These are phyloP conservation scores for Oncorhynchus masou DNA, from an alignment of 2,113 vertebrate species.

Conservation along the genomic window DNA sequence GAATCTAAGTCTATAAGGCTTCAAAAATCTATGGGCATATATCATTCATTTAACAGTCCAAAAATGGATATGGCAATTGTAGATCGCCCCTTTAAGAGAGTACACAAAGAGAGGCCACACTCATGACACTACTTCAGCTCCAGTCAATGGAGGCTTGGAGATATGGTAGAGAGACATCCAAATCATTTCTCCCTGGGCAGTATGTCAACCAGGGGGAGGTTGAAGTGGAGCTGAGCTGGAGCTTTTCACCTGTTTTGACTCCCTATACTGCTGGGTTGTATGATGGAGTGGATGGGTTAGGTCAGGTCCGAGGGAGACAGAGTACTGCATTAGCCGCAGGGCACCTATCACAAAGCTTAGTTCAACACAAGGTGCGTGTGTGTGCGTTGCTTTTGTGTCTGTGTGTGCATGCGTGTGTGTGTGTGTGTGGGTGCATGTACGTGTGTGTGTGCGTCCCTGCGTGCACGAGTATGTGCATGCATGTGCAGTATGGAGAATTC, in stretches of 20 bases:
- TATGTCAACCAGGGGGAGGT: slow-evolving; percentile 29
- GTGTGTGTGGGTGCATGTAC: no score
- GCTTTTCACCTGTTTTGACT: slow-evolving; percentile 2
- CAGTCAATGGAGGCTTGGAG: slow-evolving; percentile 49
- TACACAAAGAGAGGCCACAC: slow-evolving; percentile 28
- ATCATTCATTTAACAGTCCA: no score
- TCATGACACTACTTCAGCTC: no score
- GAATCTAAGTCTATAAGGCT: no score
- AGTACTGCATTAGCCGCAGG: not conserved
- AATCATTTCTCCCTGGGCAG: slow-evolving; percentile 25
- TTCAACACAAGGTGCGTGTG: no score
- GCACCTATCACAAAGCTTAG: not conserved
- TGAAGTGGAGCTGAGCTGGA: slow-evolving; percentile 12
- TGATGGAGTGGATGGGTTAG: not conserved
- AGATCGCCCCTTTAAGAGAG: not conserved
- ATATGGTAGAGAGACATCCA: slow-evolving; percentile 41
- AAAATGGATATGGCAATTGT: no score
- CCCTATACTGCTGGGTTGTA: slow-evolving; percentile 13
- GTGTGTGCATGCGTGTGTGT: no score
- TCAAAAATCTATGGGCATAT: no score
- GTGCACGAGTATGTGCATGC: no score
- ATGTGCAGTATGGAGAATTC: not conserved
- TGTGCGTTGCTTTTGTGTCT: no score
- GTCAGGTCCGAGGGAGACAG: not conserved
- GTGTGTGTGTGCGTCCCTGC: no score